Evolutionary conservation across 2,797 vertebrate species (phyloP), one percentile per base, ranked within the genome.

Genomic region (Pipistrellus kuhlii): DNA sequence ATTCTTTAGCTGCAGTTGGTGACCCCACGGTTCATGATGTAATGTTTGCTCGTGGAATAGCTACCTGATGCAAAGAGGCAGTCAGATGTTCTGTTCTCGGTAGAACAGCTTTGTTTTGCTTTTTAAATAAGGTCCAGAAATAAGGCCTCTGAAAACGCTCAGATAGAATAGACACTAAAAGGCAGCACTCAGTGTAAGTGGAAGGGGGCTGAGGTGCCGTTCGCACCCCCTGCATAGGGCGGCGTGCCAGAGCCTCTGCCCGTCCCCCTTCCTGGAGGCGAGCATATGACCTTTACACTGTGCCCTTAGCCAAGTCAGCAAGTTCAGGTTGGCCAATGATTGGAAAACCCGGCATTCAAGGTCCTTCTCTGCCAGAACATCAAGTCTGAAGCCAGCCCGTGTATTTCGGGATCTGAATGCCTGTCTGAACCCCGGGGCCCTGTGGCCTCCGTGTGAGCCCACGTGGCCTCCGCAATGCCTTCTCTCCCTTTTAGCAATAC

Each of bases 401-500:
- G 30, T 53, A 5, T n/a, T 55, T 30, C 30, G 27, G 92, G 71
- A 8, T 77, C 85, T 85, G 9, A 64, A 46, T 57, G 41, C 68
- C 59, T 11, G 0, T 35, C 62, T 64, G 64, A 73, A 30, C 38
- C 59, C 41, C 23, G 73, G 85, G 85, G 83, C 88, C 75, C 91
- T 48, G 41, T 68, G 25, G 84, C 18, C 59, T 55, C 7, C 9
- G 0, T 0, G 1, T 1, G 68, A 44, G 75, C 80, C 83, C 53
- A 0, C 13, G 35, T 25, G 88, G 64, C 84, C 88, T 84, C 66
- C 69, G 41, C 35, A 11, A 93, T 84, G 94, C 95, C 94, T 95
- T 90, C 48, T 72, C 41, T 92, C 83, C 69, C 23, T 68, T 64
- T 92, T 75, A 94, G 95, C 95, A 94, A 53, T 88, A 91, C 3